Evolutionary conservation across 2,888 invertebrate species (phyloP).

Genomic region (Branchellion lobata): DNA sequence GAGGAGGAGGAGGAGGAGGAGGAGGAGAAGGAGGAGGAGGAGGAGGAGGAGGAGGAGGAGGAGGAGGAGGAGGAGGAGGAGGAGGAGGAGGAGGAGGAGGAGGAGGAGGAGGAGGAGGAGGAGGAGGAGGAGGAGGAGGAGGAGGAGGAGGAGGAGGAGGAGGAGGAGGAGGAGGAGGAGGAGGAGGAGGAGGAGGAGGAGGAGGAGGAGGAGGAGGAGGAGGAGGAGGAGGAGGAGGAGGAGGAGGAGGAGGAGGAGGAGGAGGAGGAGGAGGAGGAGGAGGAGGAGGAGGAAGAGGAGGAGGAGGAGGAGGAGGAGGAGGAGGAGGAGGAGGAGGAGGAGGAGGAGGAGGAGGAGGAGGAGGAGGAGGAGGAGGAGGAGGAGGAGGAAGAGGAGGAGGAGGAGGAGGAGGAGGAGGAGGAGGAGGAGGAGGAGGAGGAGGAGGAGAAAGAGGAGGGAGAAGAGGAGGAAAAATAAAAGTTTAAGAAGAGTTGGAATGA

Average conservation of each 20-base stretch:
- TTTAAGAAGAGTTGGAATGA: no score
- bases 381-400: neutral
- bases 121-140: neutral
- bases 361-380: neutral
- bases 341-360: neutral
- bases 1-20: neutral
- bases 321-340: neutral
- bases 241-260: conserved; percentile 20
- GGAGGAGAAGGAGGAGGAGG: conserved; percentile 1
- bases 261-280: neutral
- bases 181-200: neutral
- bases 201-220: neutral
- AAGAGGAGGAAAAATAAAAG: neutral
- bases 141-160: neutral
- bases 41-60: neutral
- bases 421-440: no score
- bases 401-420: no score
- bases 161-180: neutral
- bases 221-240: neutral
- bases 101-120: neutral
- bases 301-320: neutral
- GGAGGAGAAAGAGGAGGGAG: no score
- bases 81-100: neutral
- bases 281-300: neutral
- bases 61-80: conserved; percentile 1